Evolutionary conservation across 2,797 vertebrate species (phyloP).

Genomic region (Coracias cyanogaster): DNA sequence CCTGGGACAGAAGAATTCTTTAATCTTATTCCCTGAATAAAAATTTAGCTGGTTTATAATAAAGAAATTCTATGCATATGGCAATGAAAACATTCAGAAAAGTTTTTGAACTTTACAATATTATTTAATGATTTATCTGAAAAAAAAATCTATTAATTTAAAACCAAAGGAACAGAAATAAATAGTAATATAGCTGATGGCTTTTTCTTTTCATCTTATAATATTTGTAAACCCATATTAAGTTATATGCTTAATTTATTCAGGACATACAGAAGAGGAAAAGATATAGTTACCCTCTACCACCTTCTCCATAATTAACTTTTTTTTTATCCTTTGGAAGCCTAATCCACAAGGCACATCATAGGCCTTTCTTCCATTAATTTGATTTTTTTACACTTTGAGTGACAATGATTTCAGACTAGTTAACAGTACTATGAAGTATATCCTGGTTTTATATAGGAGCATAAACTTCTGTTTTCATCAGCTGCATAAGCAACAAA

Average conservation of each 20-base stretch:
- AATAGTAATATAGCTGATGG: background rate
- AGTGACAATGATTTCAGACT: background rate
- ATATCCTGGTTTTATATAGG: background rate
- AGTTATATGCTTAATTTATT: constrained; percentile 27
- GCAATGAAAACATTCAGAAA: background rate
- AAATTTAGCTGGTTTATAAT: background rate
- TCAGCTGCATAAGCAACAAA: background rate
- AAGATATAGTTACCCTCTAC: background rate
- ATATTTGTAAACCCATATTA: background rate
- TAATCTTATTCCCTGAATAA: background rate
- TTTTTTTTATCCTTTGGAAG: background rate
- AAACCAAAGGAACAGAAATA: background rate
- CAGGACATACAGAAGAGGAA: background rate
- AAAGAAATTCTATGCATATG: background rate
- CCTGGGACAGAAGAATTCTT: background rate
- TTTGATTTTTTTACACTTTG: background rate
- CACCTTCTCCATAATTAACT: background rate
- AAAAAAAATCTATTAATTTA: background rate
- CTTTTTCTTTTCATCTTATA: background rate
- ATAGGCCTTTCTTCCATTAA: background rate
- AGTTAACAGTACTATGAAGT: background rate
- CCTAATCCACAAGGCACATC: background rate
- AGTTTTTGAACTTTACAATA: background rate
- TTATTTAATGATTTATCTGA: background rate
- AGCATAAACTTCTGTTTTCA: background rate